Conservation (phyloP, 2,797 vertebrate species). For the Aplochiton taeniatus region DNA sequence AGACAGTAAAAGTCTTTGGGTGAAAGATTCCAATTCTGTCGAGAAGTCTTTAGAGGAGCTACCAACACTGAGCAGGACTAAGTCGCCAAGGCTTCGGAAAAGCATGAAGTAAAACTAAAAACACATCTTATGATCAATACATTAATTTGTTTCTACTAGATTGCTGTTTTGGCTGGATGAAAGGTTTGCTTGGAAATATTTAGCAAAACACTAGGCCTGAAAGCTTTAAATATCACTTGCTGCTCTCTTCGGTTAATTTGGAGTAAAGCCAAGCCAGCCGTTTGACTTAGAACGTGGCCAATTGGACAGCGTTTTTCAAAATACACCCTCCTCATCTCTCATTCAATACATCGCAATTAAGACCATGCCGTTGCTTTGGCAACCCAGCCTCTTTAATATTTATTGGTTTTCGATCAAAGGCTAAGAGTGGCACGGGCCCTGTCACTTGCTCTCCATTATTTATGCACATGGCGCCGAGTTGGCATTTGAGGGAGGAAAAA, state of each 20-base stretch:
- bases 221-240: too few relatives aligned
- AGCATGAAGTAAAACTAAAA: too few relatives aligned
- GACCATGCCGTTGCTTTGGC: slow-evolving; percentile 45
- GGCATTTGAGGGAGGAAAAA: slow-evolving; percentile 53
- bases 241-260: slow-evolving; percentile 22
- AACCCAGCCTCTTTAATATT: slow-evolving; percentile 55
- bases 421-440: slow-evolving; percentile 33
- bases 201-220: too few relatives aligned
- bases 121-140: too few relatives aligned
- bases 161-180: too few relatives aligned
- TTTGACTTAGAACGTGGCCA: slow-evolving; percentile 33
- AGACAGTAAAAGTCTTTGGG: neutral
- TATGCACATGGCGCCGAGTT: slow-evolving; percentile 48
- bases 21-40: too few relatives aligned
- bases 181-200: too few relatives aligned
- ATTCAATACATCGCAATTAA: slow-evolving; percentile 53
- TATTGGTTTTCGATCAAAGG: slow-evolving; percentile 52
- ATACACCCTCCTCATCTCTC: slow-evolving; percentile 45
- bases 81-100: too few relatives aligned
- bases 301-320: slow-evolving; percentile 52
- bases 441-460: slow-evolving; percentile 52
- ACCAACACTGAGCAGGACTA: too few relatives aligned
- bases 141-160: too few relatives aligned
- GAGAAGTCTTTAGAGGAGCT: too few relatives aligned
- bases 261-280: slow-evolving; percentile 35